Evolutionary conservation across 2,888 invertebrate species (phyloP), one percentile per base, ranked within the genome.

Genomic region (Cistogaster globosa): DNA sequence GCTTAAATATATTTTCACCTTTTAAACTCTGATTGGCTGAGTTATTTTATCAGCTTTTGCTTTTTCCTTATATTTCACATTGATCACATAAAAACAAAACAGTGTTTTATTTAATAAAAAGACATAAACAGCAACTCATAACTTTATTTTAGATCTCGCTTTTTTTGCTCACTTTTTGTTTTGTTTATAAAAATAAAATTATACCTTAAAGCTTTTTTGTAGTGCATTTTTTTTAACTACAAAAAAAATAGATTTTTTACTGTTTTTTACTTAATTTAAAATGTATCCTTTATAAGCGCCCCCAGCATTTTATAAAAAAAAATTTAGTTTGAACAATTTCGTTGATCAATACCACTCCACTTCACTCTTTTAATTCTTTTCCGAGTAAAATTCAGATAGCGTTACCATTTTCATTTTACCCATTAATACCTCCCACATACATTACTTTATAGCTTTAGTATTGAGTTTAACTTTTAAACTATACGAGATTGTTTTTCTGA

Each of bases 171-270:
- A 1, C n/a, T 18, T 75, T 22, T 62, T 62, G 48, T 62, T 68
- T 68, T 67, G 0, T 51, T 77, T 48, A n/a, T 85, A 75, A 85
- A 85, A 82, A 82, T 85, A 78, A 75, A 75, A 22, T 63, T 42
- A 69, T 58, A 65, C 74, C 82, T 82, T 74, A 14, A 65, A 78
- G 84, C 26, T 9, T 45, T 63, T 55, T 58, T 58, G 38, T 12
- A 16, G 65, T 36, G 32, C n/a, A 38, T 60, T 75, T 48, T 53
- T 32, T 42, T 32, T 53, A 18, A 18, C n/a, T 6, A 18, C 2
- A 53, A 53, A 53, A 11, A 51, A 51, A 51, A n/a, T 18, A 18
- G 6, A 16, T n/a, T 51, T n/a, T 51, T 18, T n/a, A 16, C 7
- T 51, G 16, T 51, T 51, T 51, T 51, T 2, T 51, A 51, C n/a